Evolutionary conservation across 2,797 vertebrate species (phyloP).

Genomic region (Pachyuromys duprasi): DNA sequence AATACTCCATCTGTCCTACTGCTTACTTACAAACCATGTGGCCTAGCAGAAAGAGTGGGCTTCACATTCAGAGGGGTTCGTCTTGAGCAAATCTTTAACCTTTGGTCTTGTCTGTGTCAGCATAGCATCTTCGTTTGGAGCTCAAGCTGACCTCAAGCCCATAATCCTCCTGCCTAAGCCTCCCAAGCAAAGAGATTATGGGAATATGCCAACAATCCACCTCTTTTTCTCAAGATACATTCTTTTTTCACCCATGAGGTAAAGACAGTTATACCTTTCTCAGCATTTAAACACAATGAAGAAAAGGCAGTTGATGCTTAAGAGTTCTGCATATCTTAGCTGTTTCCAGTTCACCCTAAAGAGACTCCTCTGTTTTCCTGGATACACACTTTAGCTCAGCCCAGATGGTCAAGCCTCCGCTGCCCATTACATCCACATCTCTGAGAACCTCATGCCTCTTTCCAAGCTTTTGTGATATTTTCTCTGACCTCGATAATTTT

Average conservation of each 20-base stretch:
- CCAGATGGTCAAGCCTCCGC: background rate
- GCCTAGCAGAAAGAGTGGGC: background rate
- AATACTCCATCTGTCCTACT: background rate
- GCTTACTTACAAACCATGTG: background rate
- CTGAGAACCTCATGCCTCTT: background rate
- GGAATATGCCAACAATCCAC: too few species aligned
- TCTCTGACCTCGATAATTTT: conserved; percentile 23
- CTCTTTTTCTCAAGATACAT: background rate
- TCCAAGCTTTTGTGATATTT: background rate
- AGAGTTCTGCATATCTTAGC: background rate
- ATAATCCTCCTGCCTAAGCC: background rate
- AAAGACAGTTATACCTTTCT: background rate
- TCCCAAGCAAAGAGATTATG: background rate
- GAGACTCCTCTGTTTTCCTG: background rate
- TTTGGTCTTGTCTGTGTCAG: background rate
- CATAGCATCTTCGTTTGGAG: background rate
- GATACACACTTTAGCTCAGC: background rate
- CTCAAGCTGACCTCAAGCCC: background rate
- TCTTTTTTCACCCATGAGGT: background rate
- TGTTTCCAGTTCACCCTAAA: background rate
- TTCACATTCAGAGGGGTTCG: background rate
- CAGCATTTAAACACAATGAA: background rate
- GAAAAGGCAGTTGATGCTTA: background rate
- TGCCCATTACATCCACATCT: background rate
- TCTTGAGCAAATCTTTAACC: conserved; percentile 1